Conservation (phyloP, 2,113 vertebrate genomes). For the Haemorhous mexicanus region DNA sequence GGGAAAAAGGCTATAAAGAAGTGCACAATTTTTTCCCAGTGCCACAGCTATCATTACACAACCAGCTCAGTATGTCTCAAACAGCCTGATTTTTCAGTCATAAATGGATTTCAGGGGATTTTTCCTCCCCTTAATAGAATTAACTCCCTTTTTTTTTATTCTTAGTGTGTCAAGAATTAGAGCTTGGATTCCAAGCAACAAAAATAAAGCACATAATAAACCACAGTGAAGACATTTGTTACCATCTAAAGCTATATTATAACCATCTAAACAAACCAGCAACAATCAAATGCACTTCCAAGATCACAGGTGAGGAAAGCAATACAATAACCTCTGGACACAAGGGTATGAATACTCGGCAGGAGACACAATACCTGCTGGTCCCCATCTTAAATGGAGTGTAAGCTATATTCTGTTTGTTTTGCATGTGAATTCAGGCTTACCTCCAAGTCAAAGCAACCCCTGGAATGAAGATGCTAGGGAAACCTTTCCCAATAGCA, state of each 20-base stretch:
- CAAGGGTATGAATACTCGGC: background rate
- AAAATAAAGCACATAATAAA: background rate
- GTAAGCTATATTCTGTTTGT: background rate
- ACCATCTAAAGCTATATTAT: background rate
- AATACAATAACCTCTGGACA: background rate
- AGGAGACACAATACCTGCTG: background rate
- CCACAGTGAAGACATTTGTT: background rate
- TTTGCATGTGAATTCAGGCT: background rate
- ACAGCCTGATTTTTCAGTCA: background rate
- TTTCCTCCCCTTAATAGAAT: background rate
- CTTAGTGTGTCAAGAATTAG: background rate
- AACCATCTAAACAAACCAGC: background rate
- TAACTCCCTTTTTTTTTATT: background rate
- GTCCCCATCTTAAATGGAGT: background rate
- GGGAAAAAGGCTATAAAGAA: background rate
- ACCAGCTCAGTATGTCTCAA: background rate
- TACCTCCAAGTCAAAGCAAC: background rate
- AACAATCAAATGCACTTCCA: background rate
- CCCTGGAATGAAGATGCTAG: background rate
- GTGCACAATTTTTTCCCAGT: rapidly evolving
- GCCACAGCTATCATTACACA: background rate
- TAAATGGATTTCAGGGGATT: background rate
- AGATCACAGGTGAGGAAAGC: background rate
- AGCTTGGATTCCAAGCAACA: background rate
- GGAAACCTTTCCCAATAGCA: background rate